phyloP scores from a whole-genome alignment of 2,888 invertebrate genomes.

The Chesias legatella region DNA sequence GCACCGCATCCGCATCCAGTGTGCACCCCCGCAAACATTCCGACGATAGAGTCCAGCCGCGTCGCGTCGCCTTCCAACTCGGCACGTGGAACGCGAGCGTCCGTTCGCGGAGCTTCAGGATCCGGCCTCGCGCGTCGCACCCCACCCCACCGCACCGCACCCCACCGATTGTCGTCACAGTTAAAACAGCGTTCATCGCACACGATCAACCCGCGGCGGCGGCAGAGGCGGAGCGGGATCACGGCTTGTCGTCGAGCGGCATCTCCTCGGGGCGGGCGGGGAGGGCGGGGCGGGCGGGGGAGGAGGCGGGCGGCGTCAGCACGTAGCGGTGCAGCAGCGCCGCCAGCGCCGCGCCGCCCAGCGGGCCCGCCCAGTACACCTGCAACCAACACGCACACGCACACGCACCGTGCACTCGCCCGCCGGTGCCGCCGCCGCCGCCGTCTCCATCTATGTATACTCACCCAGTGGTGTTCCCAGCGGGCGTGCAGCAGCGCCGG shows the following conservation, averaged over 20 bases:
- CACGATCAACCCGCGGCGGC: too few species aligned
- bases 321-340: slow-evolving; percentile 54
- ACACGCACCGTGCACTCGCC: background rate
- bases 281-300: slow-evolving; percentile 47
- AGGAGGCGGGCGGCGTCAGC: slow-evolving; percentile 62
- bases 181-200: too few species aligned
- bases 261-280: slow-evolving; percentile 73
- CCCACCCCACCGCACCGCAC: too few species aligned
- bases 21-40: too few species aligned
- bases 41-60: too few species aligned
- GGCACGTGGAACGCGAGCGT: too few species aligned
- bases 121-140: too few species aligned
- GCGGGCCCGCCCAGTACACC: slow-evolving; percentile 76
- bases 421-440: background rate
- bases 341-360: slow-evolving; percentile 55
- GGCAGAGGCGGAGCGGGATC: slow-evolving; percentile 16
- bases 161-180: too few species aligned
- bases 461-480: slow-evolving; percentile 85
- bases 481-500: slow-evolving; percentile 84
- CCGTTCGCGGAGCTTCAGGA: too few species aligned
- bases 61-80: too few species aligned
- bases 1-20: too few species aligned
- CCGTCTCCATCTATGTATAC: slow-evolving; percentile 27
- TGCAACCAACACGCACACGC: slow-evolving; percentile 32
- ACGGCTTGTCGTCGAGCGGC: slow-evolving; percentile 74